Evolutionary conservation across 2,113 vertebrate species (phyloP).

Genomic region (Muntiacus reevesi): DNA sequence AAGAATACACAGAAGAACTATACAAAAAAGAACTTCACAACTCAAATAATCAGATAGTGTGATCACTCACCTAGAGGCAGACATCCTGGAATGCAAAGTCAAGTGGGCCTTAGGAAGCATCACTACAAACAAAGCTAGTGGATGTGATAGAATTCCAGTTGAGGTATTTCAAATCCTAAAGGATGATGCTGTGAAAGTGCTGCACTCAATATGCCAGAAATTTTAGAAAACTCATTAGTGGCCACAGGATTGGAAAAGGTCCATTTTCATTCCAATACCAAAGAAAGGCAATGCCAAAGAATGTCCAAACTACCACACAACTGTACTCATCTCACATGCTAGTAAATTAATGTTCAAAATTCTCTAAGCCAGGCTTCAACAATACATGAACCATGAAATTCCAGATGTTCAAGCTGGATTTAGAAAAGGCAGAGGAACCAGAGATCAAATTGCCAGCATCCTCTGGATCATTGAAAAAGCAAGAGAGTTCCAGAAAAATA

Average conservation of each 20-base stretch:
- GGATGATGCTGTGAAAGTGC: not conserved
- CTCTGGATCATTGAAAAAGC: not conserved
- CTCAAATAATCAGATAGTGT: not conserved
- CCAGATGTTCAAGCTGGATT: not conserved
- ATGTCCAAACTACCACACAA: not conserved
- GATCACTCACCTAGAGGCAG: not conserved
- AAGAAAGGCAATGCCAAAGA: not conserved
- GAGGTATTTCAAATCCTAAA: not conserved
- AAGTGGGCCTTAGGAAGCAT: not conserved
- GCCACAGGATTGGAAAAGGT: not conserved
- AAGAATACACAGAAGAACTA: not conserved
- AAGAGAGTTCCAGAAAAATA: not conserved
- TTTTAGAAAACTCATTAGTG: not conserved
- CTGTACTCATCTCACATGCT: not conserved
- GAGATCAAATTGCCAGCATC: not conserved
- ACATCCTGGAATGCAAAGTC: not conserved
- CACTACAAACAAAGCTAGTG: not conserved
- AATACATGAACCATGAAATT: rapidly evolving
- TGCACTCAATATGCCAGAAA: not conserved
- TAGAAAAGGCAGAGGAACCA: not conserved
- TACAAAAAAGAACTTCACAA: not conserved
- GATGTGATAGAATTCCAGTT: not conserved
- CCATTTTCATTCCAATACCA: not conserved
- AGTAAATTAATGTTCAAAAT: not conserved
- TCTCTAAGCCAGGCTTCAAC: not conserved